These are phyloP conservation scores for Camponotus vicinus DNA, from an alignment of 1,140 invertebrate species.

Conservation along the genomic window DNA sequence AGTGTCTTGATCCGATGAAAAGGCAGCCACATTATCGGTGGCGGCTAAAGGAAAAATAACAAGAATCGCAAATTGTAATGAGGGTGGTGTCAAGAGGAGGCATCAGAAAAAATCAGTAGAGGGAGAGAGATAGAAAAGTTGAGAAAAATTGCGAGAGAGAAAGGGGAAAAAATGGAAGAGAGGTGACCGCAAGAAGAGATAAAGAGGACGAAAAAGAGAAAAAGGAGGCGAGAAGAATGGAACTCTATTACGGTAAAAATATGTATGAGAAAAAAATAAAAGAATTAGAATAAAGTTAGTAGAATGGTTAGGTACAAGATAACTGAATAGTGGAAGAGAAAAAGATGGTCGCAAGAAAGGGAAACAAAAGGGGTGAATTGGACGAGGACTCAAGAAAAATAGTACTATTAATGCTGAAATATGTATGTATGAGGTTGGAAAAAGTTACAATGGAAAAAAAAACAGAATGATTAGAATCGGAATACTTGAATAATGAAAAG, in stretches of 20 bases:
- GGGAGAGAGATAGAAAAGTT: conserved; percentile 2
- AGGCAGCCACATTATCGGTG: conserved; percentile 15
- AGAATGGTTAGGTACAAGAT: conserved; percentile 45
- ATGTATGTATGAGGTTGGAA: conserved; percentile 48
- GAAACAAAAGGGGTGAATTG: conserved; percentile 38
- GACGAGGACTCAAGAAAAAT: conserved; percentile 41
- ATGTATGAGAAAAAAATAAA: conserved; percentile 56
- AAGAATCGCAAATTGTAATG: conserved; percentile 53
- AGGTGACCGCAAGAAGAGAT: neutral
- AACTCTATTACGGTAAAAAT: conserved; percentile 52
- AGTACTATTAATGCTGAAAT: conserved; percentile 50
- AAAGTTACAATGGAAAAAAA: neutral
- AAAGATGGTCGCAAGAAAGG: conserved; percentile 33
- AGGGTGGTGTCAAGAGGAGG: neutral
- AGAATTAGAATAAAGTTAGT: conserved; percentile 46
- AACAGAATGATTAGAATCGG: conserved; percentile 16
- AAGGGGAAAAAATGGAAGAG: neutral
- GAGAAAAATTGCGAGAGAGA: conserved; percentile 9
- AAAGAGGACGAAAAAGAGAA: neutral
- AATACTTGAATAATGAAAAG: conserved; percentile 1
- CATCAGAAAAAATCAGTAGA: neutral
- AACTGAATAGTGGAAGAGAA: conserved; percentile 54
- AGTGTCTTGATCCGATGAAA: conserved; percentile 60
- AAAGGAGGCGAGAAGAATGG: conserved; percentile 42
- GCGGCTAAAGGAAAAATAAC: conserved; percentile 32